Evolutionary conservation across 2,888 invertebrate species (phyloP), one percentile per base, ranked within the genome.

Genomic region (Pomacea canaliculata): DNA sequence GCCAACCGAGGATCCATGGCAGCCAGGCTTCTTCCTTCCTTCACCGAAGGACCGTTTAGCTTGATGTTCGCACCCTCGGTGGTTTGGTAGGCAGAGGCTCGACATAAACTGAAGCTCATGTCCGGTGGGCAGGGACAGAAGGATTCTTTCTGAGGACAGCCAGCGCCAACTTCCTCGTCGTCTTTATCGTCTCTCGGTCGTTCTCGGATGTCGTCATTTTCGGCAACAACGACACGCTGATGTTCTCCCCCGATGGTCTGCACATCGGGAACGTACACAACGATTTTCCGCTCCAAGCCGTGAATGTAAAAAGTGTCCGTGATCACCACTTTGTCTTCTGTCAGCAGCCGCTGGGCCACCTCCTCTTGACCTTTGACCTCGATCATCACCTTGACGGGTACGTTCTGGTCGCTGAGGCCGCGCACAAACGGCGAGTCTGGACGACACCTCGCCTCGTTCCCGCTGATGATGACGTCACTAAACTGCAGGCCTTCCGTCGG

Each of bases 381-480:
- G 63, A 63, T 27, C 23, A 63, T 63, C 7, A 63, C 63, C 12
- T 63, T 27, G 16, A 63, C 63, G 12, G 63, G 19, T 27, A 63
- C 63, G 63, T 63, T n/a, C 7, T 63, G 27, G 63, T 63, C 63
- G n/a, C n/a, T 2, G 63, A 63, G 63, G 10, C 23, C 63, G 23
- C 27, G n/a, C 63, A 63, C 63, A 27, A 63, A 63, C n/a, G 63
- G 63, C 12, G 63, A 63, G 63, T 63, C 27, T 12, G n/a, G 16
- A 12, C 63, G 10, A 19, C 63, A 63, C 19, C 27, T 63, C 23
- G 63, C 63, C 63, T 63, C 63, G 27, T 63, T 63, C n/a, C 63
- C 63, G 10, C n/a, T 63, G 27, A 63, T 27, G n/a, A 63, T 63
- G n/a, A 63, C 63, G 63, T 63, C 63, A 63, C 63, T 63, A 5